Percentiles rank a stretch among this genome's conserved stretches.
Conservation (phyloP, 2,113 vertebrate species). For the Leucopsar rothschildi region DNA sequence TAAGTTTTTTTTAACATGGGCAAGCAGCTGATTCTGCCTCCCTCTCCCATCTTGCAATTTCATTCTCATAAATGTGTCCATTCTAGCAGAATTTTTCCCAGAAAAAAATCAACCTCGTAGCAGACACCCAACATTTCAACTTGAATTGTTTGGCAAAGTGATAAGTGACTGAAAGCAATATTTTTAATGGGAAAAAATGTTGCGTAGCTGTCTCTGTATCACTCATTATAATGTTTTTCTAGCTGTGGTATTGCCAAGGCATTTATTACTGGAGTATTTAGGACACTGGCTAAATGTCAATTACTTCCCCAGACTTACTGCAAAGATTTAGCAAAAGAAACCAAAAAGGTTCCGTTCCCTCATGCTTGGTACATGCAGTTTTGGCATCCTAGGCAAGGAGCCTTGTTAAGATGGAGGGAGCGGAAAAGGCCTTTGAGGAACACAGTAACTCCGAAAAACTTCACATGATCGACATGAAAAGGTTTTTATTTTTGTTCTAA, state of each 20-base stretch:
- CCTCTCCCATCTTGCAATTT: background rate
- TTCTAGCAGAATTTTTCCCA: background rate
- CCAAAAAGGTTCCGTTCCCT: background rate
- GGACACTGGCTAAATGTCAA: background rate
- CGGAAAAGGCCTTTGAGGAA: background rate
- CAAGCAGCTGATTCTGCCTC: background rate
- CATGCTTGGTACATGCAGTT: background rate
- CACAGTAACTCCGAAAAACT: background rate
- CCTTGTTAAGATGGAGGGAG: background rate
- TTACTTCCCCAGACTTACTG: background rate
- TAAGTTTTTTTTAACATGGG: background rate
- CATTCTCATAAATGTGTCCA: constrained; percentile 10
- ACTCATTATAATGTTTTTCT: constrained; percentile 36
- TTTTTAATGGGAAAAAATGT: constrained; percentile 15
- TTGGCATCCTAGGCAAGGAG: background rate
- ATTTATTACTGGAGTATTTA: constrained; percentile 22
- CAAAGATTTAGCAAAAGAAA: background rate
- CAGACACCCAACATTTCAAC: constrained; percentile 11
- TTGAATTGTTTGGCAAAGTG: constrained; percentile 38
- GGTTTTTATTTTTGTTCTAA: background rate
- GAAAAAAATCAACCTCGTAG: constrained; percentile 4
- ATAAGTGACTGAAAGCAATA: constrained; percentile 25
- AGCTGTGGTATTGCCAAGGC: background rate
- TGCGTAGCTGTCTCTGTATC: background rate
- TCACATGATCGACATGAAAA: background rate